Base-by-base conservation (phyloP, 2,797 vertebrate species). In the Lepidocolaptes lacrymiger region DNA sequence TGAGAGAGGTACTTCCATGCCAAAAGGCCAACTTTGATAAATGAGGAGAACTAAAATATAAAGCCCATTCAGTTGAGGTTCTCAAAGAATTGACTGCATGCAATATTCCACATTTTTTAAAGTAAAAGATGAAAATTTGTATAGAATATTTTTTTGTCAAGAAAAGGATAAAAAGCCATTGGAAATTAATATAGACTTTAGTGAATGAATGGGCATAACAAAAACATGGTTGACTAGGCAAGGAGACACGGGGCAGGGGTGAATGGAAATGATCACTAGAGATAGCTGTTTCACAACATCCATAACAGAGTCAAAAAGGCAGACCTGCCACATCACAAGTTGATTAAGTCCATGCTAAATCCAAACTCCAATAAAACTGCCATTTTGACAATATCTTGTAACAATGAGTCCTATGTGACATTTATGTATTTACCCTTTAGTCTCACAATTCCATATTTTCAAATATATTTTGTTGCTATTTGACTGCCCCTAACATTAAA, bases 221-320 rank as follows among this genome's bases (percentile, higher is more conserved):
- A 78, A 83, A 95, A 72, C 11, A 4, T 20, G 48, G n/a, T 62
- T 66, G 39, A 78, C 32, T 27, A 67, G 32, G 14, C 41, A 68
- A 46, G 28, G 56, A 87, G 36, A 46, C 28, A 37, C 0, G 0
- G 22, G 21, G 32, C 26, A 10, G 0, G 1, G 27, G 22, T 18
- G 6, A 75, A 48, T 37, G 14, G 64, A 54, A 83, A 54, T 8
- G 30, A 85, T 80, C 78, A 49, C 61, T 58, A 71, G 11, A 71
- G 32, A 91, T 95, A 89, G 24, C 14, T 71, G 44, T 73, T 95
- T 89, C 4, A 3, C 54, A 88, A 17, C 55, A 68, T 58, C 73
- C 37, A 36, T 61, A 71, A 32, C 37, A 61, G 61, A 83, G 64
- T 11, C 77, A 41, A 74, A 92, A 87, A 77, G 43, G 56, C 52